Conservation (phyloP, 2,888 invertebrate genomes). For the Watsonalla cultraria region DNA sequence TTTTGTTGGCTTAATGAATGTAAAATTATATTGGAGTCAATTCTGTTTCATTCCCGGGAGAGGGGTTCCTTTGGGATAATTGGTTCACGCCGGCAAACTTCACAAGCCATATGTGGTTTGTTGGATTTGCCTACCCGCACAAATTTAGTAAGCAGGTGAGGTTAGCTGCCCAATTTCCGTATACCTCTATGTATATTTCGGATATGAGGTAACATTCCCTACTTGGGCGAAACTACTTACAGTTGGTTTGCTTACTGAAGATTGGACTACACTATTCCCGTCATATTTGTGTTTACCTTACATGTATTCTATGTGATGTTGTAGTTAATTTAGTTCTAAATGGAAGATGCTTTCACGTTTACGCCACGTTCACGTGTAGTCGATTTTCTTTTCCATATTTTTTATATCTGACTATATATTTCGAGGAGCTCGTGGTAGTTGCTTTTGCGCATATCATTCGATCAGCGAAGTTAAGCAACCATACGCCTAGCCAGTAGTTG, state of each 20-base stretch:
- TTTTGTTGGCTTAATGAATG: constrained; percentile 36
- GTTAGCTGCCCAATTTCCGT: constrained; percentile 11
- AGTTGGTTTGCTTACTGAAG: background rate
- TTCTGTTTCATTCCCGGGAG: constrained; percentile 49
- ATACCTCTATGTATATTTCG: constrained; percentile 22
- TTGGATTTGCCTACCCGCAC: constrained; percentile 45
- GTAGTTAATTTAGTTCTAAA: no score
- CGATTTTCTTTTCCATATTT: no score
- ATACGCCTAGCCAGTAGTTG: no score
- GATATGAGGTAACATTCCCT: constrained; percentile 24
- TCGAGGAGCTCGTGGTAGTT: no score
- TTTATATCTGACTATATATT: no score
- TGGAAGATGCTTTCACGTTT: no score
- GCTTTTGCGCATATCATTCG: no score
- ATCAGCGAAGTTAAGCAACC: no score
- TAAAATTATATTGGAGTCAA: constrained; percentile 62
- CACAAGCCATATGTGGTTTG: constrained; percentile 57
- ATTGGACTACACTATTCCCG: background rate
- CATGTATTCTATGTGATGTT: background rate
- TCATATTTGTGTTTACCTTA: no score
- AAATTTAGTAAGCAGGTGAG: constrained; percentile 38
- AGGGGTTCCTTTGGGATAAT: constrained; percentile 50
- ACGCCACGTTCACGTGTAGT: no score
- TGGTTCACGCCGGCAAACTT: constrained; percentile 51
- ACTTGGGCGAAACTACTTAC: background rate